Percentiles rank a stretch among this genome's conserved stretches.
phyloP scores from a whole-genome alignment of 1,140 invertebrate genomes.

The Orussus abietinus region DNA sequence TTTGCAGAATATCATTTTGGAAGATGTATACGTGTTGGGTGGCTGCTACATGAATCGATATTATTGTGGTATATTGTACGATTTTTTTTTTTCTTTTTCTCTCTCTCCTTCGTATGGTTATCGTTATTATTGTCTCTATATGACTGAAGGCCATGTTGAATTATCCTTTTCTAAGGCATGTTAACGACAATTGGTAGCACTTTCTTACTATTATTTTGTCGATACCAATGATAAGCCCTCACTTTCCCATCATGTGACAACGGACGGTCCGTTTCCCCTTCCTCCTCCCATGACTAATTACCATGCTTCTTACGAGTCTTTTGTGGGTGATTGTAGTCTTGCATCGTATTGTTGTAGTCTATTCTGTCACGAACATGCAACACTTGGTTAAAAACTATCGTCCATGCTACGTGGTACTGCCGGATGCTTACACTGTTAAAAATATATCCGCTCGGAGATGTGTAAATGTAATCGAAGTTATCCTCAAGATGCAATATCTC shows the following conservation, averaged over 20 bases:
- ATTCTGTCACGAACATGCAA: no score
- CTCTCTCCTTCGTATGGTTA: slow-evolving; percentile 16
- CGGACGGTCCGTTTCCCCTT: slow-evolving; percentile 11
- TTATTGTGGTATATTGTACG: slow-evolving; percentile 1
- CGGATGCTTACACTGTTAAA: no score
- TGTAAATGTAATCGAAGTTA: no score
- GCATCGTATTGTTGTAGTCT: slow-evolving; percentile 21
- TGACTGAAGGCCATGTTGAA: slow-evolving; percentile 5
- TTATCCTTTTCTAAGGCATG: slow-evolving; percentile 36
- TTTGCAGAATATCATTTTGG: slow-evolving; percentile 20
- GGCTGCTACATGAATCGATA: slow-evolving; percentile 17
- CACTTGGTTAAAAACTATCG: no score
- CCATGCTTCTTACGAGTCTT: slow-evolving; percentile 29
- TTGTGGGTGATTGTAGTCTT: slow-evolving; percentile 27
- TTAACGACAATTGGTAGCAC: slow-evolving; percentile 40
- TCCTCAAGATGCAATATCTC: no score
- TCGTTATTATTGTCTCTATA: slow-evolving; percentile 18
- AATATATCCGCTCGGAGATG: no score
- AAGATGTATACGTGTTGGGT: slow-evolving; percentile 31
- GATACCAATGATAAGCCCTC: no score
- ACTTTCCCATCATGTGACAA: no score
- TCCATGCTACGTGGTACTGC: no score
- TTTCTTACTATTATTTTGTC: slow-evolving; percentile 19
- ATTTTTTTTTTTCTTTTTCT: slow-evolving; percentile 13
- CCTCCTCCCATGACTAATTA: slow-evolving; percentile 15